phyloP scores from a whole-genome alignment of 2,888 invertebrate species.

The Lymantria monacha region DNA sequence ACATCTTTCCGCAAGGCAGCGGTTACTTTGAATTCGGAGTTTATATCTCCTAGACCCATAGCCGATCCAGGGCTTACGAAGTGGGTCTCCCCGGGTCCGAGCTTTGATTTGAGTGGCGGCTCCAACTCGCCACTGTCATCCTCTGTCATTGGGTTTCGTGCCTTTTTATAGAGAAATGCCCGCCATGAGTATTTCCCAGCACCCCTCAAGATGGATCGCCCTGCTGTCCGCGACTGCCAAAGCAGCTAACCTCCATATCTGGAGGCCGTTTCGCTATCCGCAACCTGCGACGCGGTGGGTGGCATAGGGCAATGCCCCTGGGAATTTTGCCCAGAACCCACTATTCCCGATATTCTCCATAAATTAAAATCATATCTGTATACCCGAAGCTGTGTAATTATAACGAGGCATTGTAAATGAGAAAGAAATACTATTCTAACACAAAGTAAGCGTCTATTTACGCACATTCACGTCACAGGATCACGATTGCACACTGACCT shows the following conservation, averaged over 20 bases:
- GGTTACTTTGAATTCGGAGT: neutral
- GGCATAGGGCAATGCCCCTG: slow-evolving; percentile 5
- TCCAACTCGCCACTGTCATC: slow-evolving; percentile 7
- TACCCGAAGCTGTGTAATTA: no score
- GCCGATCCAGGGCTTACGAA: neutral
- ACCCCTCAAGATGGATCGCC: neutral
- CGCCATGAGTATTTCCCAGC: neutral
- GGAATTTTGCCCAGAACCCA: neutral
- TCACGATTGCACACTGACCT: no score
- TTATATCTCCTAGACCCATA: neutral
- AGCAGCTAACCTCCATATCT: slow-evolving; percentile 6
- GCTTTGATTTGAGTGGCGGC: slow-evolving; percentile 8
- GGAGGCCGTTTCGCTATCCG: slow-evolving; percentile 6
- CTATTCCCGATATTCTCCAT: no score
- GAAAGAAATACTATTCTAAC: no score
- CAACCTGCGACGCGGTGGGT: slow-evolving; percentile 7
- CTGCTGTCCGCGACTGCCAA: slow-evolving; percentile 7
- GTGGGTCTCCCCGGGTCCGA: slow-evolving; percentile 3
- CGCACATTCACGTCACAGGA: no score
- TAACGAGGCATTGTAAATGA: no score
- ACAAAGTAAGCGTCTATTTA: no score
- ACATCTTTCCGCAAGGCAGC: neutral
- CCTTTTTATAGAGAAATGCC: neutral
- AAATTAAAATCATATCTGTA: no score
- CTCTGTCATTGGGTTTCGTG: neutral